Conservation (phyloP, 2,888 invertebrate species). For the Celastrina argiolus region DNA sequence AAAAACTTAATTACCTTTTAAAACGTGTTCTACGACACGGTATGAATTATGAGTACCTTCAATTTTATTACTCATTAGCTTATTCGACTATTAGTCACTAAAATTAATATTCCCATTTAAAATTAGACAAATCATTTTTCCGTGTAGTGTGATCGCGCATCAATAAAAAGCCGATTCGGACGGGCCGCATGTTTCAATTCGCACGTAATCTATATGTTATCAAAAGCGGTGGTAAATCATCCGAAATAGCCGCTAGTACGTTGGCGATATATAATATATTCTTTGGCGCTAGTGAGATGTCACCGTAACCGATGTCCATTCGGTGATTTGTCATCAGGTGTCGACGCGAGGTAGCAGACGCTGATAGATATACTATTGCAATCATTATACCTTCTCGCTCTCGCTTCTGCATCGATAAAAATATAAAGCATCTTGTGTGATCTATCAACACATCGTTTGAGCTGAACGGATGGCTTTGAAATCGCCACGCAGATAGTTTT, state of each 20-base stretch:
- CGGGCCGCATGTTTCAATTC: conserved; percentile 7
- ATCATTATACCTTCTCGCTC: neutral
- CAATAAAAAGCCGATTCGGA: neutral
- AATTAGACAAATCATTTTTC: neutral
- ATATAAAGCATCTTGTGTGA: neutral
- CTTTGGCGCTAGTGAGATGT: conserved; percentile 11
- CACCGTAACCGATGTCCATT: conserved; percentile 15
- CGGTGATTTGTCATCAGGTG: conserved; percentile 20
- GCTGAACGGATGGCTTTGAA: neutral
- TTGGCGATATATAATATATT: too few relatives aligned
- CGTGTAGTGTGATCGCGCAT: neutral
- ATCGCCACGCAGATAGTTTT: neutral
- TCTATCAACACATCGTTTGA: neutral
- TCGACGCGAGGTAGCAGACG: conserved; percentile 4
- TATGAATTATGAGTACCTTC: too few relatives aligned
- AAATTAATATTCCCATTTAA: neutral
- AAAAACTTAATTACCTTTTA: too few relatives aligned
- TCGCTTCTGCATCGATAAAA: neutral
- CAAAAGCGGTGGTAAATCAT: conserved; percentile 12
- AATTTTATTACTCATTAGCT: too few relatives aligned
- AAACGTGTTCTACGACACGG: too few relatives aligned
- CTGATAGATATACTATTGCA: conserved; percentile 15
- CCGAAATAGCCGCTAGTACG: conserved; percentile 6
- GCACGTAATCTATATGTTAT: conserved; percentile 13
- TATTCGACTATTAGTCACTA: neutral